Evolutionary conservation across 2,797 vertebrate species (phyloP).

Genomic region (Etheostoma nigrum): DNA sequence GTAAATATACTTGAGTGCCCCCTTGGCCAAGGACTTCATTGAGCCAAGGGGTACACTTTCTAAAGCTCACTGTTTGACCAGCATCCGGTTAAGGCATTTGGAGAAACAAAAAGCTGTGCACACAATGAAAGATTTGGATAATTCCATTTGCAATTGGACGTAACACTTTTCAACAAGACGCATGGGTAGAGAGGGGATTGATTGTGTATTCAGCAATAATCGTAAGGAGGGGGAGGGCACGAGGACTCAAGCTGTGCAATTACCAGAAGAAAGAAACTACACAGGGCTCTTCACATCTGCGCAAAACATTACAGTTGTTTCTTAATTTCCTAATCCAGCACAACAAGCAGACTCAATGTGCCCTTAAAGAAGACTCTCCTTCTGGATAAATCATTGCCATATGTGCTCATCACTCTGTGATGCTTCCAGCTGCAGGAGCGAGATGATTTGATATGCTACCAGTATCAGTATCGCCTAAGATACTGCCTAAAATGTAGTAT

Average conservation of each 20-base stretch:
- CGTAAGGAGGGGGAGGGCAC: slow-evolving; percentile 57
- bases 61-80: slow-evolving; percentile 58
- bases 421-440: slow-evolving; percentile 47
- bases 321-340: slow-evolving; percentile 72
- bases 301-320: slow-evolving; percentile 63
- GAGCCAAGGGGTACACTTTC: slow-evolving; percentile 60
- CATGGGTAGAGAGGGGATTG: slow-evolving; percentile 53
- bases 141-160: slow-evolving; percentile 78
- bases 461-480: no score
- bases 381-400: slow-evolving; percentile 60
- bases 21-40: slow-evolving; percentile 64
- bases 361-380: slow-evolving; percentile 61
- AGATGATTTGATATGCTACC: slow-evolving; percentile 33
- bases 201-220: slow-evolving; percentile 73
- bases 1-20: slow-evolving; percentile 76
- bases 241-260: slow-evolving; percentile 78
- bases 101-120: slow-evolving; percentile 70
- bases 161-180: slow-evolving; percentile 71
- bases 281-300: slow-evolving; percentile 70
- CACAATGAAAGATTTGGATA: slow-evolving; percentile 69
- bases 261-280: slow-evolving; percentile 70
- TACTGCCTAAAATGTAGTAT: no score
- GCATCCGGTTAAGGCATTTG: slow-evolving; percentile 75
- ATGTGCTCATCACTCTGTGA: slow-evolving; percentile 63
- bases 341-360: slow-evolving; percentile 48